Base-by-base conservation (phyloP, 1,140 invertebrate genomes). In the Nomia melanderi region DNA sequence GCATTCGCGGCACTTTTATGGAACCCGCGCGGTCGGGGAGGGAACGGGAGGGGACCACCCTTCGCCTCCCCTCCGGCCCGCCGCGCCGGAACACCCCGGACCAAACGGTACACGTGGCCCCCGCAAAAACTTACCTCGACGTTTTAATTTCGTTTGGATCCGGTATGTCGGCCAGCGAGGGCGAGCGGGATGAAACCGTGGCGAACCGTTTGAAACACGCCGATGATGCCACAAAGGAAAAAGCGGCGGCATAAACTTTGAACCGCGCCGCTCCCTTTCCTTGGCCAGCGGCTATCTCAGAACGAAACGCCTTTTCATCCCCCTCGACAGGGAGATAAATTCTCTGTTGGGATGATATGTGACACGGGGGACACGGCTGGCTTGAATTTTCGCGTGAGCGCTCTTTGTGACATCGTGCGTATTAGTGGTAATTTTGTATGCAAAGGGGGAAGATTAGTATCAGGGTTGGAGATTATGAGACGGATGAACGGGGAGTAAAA, bases 111-210 rank as follows among this genome's bases (percentile, higher is more conserved):
- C 80, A 65, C 72, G 50, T 74, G 65, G 41, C 74, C 65, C 56
- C 57, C 65, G 81, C 62, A 67, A 77, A 88, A 90, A 90, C 87
- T 90, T 89, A 78, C 77, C 79, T 83, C 79, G 84, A 89, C 86
- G 88, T 90, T 91, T 91, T 90, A 90, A 90, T 91, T 90, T 90
- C 89, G 87, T 90, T 90, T 90, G 84, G 76, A 76, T 74, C 63
- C 65, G 77, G 67, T 63, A 65, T 70, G 39, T 53, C 47, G 64
- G 67, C 57, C 33, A 59, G 36, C 23, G 27, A 0, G 33, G 14
- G 12, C 11, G 36, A 25, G 23, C 31, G 50, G 44, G 53, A 56
- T 66, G 57, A 47, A 84, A 74, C 41, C 69, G 33, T 36, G 57
- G 36, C 50, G 75, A 85, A 78, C 67, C 84, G 78, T 81, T 86